Base-by-base conservation (phyloP, 2,797 vertebrate genomes). In the Spinibarbus caldwelli region DNA sequence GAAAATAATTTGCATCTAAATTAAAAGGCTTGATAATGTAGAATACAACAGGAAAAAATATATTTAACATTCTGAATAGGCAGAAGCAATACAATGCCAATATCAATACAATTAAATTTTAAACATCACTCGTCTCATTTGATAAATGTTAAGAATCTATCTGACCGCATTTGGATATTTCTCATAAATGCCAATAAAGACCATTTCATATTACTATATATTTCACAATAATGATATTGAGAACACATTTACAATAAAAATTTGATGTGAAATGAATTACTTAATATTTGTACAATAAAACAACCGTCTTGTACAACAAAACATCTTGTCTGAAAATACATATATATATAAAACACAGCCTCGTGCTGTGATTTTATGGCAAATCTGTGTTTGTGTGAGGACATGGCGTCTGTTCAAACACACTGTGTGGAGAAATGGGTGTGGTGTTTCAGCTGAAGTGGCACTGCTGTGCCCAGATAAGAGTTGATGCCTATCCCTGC, bases 381-480 rank as follows among this genome's bases (percentile, higher is more conserved):
- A 73, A 88, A 89, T 91, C 88, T 91, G 91, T 71, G 78, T 86
- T 49, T 86, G 85, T 76, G 71, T 49, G 83, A 72, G 78, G 6
- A 38, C 54, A 79, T 86, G 85, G 83, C 36, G 54, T 82, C 90
- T 91, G 90, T 90, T 94, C 93, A 96, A 95, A 96, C 94, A 95
- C 92, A 90, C 91, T 89, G 91, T 93, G 93, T 91, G 93, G 93
- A 92, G 93, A 94, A 89, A 93, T 93, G 94, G 95, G 94, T 95
- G 95, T 95, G 95, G 94, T 92, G 95, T 96, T 96, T 95, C 95
- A 95, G 95, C 92, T 95, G 94, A 94, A 92, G 94, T 95, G 94
- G 95, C 94, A 95, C 95, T 96, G 95, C 92, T 93, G 93, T 94
- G 92, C 93, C 92, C 93, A 95, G 95, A 96, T 96, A 96, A 96